phyloP scores from a whole-genome alignment of 2,797 vertebrate genomes.

The Buphagus erythrorhynchus region DNA sequence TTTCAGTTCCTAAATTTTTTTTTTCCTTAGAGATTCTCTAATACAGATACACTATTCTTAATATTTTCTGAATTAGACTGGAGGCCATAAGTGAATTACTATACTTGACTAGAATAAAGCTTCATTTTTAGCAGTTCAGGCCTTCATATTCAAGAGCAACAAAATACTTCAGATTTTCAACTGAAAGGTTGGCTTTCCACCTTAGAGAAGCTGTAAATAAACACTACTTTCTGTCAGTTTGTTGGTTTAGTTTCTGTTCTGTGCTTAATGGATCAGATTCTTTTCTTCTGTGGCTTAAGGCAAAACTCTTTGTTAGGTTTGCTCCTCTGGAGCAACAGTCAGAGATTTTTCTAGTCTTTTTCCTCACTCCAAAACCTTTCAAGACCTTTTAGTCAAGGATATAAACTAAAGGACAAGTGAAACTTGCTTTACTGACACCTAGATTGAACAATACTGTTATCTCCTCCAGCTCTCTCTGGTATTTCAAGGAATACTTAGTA shows the following conservation, averaged over 20 bases:
- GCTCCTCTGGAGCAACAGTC: not conserved
- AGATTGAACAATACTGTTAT: not conserved
- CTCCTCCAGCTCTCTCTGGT: not conserved
- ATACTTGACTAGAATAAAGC: not conserved
- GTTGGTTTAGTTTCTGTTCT: not conserved
- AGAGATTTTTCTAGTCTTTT: not conserved
- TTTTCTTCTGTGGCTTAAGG: not conserved
- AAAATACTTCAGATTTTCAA: not conserved
- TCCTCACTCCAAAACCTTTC: not conserved
- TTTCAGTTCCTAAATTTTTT: not conserved
- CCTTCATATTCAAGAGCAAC: not conserved
- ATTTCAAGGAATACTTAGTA: not conserved
- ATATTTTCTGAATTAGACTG: not conserved
- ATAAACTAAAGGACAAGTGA: not conserved
- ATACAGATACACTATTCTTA: not conserved
- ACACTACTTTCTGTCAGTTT: not conserved
- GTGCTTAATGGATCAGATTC: not conserved
- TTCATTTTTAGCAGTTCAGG: not conserved
- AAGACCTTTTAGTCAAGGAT: not conserved
- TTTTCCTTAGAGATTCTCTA: not conserved
- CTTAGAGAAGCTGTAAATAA: not conserved
- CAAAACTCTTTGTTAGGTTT: not conserved
- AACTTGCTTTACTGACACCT: not conserved
- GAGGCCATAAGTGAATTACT: not conserved
- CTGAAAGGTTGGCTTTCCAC: not conserved